A percentile compares a stretch with the other conserved stretches of the same genome.
Evolutionary conservation across 2,888 invertebrate species (phyloP).

Genomic region (Chaitophorus viminalis): DNA sequence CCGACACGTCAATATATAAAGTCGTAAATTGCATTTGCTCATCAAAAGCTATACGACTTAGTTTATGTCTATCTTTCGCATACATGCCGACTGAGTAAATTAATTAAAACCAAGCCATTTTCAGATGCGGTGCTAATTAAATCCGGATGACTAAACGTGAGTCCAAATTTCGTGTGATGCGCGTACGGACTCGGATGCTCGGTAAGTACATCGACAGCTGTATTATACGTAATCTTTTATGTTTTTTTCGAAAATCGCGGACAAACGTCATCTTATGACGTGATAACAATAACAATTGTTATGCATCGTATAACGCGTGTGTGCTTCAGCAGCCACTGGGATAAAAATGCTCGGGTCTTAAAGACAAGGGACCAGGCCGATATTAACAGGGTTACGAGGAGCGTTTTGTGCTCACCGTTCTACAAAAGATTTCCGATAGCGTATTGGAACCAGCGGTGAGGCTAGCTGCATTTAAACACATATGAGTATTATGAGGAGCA

Average conservation of each 20-base stretch:
- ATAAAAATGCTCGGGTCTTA: too few species aligned
- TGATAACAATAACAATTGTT: background rate
- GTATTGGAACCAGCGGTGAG: too few species aligned
- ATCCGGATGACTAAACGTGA: constrained; percentile 38
- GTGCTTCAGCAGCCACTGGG: too few species aligned
- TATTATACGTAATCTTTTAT: background rate
- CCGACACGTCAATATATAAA: constrained; percentile 28
- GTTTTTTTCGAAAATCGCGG: background rate
- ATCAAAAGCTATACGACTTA: constrained; percentile 6
- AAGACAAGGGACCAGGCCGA: too few species aligned
- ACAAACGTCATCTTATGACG: background rate
- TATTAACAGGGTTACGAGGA: too few species aligned
- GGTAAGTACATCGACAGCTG: constrained; percentile 20
- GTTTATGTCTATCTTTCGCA: background rate
- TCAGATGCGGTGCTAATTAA: constrained; percentile 32
- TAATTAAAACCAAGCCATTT: constrained; percentile 38
- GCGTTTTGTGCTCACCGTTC: too few species aligned
- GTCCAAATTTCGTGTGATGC: constrained; percentile 13
- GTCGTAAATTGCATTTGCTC: constrained; percentile 27
- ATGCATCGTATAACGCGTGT: too few species aligned
- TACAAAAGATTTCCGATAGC: too few species aligned
- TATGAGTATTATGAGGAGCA: too few species aligned
- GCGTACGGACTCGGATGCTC: background rate
- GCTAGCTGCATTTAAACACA: too few species aligned
- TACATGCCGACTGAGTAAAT: background rate